Evolutionary conservation across 2,888 invertebrate species (phyloP).

Genomic region (Noctua janthe): DNA sequence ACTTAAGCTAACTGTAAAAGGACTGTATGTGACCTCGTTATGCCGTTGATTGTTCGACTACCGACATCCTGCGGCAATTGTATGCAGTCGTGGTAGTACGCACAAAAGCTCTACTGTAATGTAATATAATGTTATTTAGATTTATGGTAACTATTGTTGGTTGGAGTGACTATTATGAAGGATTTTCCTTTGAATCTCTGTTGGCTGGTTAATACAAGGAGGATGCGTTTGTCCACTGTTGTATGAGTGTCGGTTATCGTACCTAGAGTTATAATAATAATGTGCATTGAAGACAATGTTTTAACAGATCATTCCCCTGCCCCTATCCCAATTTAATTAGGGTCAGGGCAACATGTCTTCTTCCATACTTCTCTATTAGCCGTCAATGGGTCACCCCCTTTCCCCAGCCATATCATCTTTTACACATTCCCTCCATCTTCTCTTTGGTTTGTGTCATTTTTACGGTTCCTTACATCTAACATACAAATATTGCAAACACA

Average conservation of each 20-base stretch:
- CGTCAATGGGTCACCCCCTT: too few relatives aligned
- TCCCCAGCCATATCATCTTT: too few relatives aligned
- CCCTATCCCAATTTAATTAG: too few relatives aligned
- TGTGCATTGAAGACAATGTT: neutral
- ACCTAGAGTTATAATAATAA: neutral
- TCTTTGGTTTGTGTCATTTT: too few relatives aligned
- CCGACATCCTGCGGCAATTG: slow-evolving; percentile 60
- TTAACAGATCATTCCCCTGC: neutral
- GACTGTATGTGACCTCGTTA: slow-evolving; percentile 48
- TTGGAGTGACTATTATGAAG: slow-evolving; percentile 2
- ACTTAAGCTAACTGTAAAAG: neutral
- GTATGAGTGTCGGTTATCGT: neutral
- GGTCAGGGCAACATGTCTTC: too few relatives aligned
- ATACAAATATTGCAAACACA: neutral
- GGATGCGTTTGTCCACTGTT: neutral
- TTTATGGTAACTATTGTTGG: slow-evolving; percentile 46
- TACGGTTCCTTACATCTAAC: too few relatives aligned
- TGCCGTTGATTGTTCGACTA: slow-evolving; percentile 55
- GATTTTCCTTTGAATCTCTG: slow-evolving; percentile 19
- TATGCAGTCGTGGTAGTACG: slow-evolving; percentile 56
- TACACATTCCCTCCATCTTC: too few relatives aligned
- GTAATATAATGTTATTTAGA: slow-evolving; percentile 47
- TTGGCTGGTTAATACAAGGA: neutral
- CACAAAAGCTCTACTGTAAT: slow-evolving; percentile 50
- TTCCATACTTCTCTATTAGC: too few relatives aligned